Evolutionary conservation across 2,888 invertebrate species (phyloP).

Genomic region (Fabriciana adippe): DNA sequence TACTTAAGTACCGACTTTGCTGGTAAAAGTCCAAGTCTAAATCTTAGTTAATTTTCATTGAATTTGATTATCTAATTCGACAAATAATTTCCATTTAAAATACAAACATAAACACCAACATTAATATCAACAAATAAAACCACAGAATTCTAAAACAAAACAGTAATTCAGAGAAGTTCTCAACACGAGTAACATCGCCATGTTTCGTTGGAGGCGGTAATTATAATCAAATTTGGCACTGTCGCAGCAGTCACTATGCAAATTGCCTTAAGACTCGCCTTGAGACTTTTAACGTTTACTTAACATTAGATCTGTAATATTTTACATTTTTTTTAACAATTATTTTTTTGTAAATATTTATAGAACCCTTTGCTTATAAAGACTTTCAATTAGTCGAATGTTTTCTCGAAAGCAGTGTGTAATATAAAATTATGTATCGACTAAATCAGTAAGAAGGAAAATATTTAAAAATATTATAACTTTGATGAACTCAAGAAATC

Average conservation of each 20-base stretch:
- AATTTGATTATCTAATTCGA: neutral
- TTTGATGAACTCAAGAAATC: too few relatives aligned
- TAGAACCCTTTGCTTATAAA: too few relatives aligned
- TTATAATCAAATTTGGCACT: conserved; percentile 53
- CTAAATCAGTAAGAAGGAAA: too few relatives aligned
- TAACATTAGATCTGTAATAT: too few relatives aligned
- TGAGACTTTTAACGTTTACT: conserved; percentile 20
- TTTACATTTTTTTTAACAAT: too few relatives aligned
- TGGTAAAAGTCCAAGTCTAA: too few relatives aligned
- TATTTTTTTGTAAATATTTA: too few relatives aligned
- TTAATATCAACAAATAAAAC: conserved; percentile 2
- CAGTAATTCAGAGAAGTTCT: conserved; percentile 14
- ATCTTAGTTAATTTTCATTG: neutral
- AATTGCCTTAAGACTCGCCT: conserved; percentile 42
- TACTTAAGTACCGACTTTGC: too few relatives aligned
- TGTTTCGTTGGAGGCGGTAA: conserved; percentile 41
- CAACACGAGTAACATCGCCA: conserved; percentile 8
- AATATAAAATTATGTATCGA: too few relatives aligned
- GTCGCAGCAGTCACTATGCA: conserved; percentile 46
- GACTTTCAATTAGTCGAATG: too few relatives aligned
- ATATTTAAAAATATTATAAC: too few relatives aligned
- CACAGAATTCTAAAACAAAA: conserved; percentile 10
- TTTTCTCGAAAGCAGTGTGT: too few relatives aligned
- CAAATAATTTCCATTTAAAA: neutral
- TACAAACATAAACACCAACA: neutral